Evolutionary conservation across 2,797 vertebrate genomes (phyloP), one percentile per base, ranked within the genome.

Genomic region (Periophthalmus magnuspinnatus): DNA sequence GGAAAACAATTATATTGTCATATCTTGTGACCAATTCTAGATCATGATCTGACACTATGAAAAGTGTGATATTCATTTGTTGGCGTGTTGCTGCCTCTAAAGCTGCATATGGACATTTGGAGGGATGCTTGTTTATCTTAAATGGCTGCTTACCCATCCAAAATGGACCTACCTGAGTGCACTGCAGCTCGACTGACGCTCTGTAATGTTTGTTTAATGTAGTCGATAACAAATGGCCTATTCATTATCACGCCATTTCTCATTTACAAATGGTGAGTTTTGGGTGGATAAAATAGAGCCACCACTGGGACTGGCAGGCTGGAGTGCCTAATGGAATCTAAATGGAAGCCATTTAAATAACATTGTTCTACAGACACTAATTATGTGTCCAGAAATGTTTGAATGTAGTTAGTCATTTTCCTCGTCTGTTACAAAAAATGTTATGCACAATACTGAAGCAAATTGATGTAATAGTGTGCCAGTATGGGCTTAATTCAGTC

Each of bases 301-400:
- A 74, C 80, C 76, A 69, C 68, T 75, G 75, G 81, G 81, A 79
- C 76, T 8, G 60, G 61, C 57, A 66, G 81, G 81, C 76, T 50
- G 82, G 50, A 73, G 57, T 68, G 75, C 65, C 65, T 82, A 86
- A 88, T 84, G 83, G 72, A 77, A 82, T 79, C 80, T 82, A 86
- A 91, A 91, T 86, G 78, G 85, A 86, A 84, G 16, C 82, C 70
- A 79, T 86, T 70, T 60, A 70, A 89, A 87, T 82, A 70, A 78
- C 77, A 84, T 73, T 64, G 60, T 80, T 57, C 74, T 48, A 72
- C 66, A 65, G 34, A 81, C 80, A 70, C 70, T 77, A 84, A 91
- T 86, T 82, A 85, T 70, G 75, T 72, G 67, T 81, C 76, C 72
- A 59, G 28, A 58, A 72, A 59, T 36, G 57, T 34, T 57, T 32